phyloP scores from a whole-genome alignment of 2,888 invertebrate species.

The Drosophila putrida region DNA sequence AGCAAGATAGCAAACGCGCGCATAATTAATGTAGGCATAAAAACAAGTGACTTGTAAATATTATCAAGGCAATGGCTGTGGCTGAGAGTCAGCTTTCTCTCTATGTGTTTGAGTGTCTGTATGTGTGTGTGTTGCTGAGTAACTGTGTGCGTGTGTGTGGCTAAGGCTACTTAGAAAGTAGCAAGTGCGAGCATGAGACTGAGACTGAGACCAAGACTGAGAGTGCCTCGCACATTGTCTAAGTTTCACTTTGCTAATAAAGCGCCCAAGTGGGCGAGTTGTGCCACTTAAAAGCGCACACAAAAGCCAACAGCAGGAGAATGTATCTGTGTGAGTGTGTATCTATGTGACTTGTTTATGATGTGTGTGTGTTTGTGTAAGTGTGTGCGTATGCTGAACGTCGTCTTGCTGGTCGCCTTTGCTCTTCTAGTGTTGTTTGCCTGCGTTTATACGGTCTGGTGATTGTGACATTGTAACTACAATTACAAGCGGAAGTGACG shows the following conservation, averaged over 20 bases:
- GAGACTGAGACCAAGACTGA: conserved; percentile 14
- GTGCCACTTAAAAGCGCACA: conserved; percentile 75
- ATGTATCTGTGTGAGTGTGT: conserved; percentile 5
- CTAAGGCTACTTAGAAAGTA: conserved; percentile 68
- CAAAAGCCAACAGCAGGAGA: conserved; percentile 42
- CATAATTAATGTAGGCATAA: conserved; percentile 82
- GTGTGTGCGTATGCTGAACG: conserved; percentile 22
- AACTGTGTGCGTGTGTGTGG: conserved; percentile 26
- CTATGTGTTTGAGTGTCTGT: conserved; percentile 17
- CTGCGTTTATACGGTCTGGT: conserved; percentile 80
- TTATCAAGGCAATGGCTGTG: conserved; percentile 71
- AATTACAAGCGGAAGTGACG: conserved; percentile 81
- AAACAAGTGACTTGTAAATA: conserved; percentile 83
- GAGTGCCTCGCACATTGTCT: conserved; percentile 44
- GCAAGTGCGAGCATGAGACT: conserved; percentile 40
- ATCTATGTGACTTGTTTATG: conserved; percentile 20
- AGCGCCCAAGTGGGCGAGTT: conserved; percentile 68
- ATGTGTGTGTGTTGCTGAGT: conserved; percentile 10
- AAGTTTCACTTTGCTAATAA: conserved; percentile 73
- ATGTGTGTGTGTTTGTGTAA: conserved; percentile 24
- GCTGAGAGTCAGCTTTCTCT: conserved; percentile 35
- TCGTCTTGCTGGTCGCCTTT: conserved; percentile 17
- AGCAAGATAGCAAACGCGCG: conserved; percentile 58
- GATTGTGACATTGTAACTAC: conserved; percentile 82
- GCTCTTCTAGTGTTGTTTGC: conserved; percentile 46